Evolutionary conservation across 2,113 vertebrate species (phyloP), one percentile per base, ranked within the genome.

Genomic region (Aldabrachelys gigantea): DNA sequence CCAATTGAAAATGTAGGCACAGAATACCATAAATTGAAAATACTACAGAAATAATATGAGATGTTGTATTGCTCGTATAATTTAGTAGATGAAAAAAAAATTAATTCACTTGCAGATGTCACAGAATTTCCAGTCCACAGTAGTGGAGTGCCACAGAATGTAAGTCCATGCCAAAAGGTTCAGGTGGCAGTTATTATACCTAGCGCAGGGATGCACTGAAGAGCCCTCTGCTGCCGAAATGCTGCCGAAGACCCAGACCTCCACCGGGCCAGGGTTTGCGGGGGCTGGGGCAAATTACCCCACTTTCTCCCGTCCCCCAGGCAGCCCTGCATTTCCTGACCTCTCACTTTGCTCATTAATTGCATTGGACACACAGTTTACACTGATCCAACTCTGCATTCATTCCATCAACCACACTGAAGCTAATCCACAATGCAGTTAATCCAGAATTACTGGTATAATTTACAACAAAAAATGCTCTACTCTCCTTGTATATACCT

Each of bases 401-500:
- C 29, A 27, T 31, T 83, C 24, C 9, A 52, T 89, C 1, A 1
- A 1, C 87, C 53, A 19, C 11, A 83, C 38, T 84, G 65, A 95
- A 95, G 31, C 29, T 31, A 62, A 62, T 62, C 59, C 13, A 35
- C 31, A 35, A 7, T 35, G 29, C 29, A 62, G 13, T 65, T 75
- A 92, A 87, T 96, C 47, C 31, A 91, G 50, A 92, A 31, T 79
- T 59, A 84, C 85, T 88, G 93, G 49, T 53, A 85, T 90, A 92
- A 96, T 92, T 95, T 82, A 96, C 19, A 91, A 19, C 4, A 54
- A 80, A 95, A 96, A 91, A 83, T 84, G 24, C 50, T 69, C 94
- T 54, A 49, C 16, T n/a, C 3, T 90, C 9, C 41, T 91, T 59
- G 88, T 35, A 72, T 1, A 91, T 81, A 88, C 80, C 21, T 89